These are phyloP conservation scores for Elegia similella DNA, from an alignment of 2,888 invertebrate species.

Conservation along the genomic window DNA sequence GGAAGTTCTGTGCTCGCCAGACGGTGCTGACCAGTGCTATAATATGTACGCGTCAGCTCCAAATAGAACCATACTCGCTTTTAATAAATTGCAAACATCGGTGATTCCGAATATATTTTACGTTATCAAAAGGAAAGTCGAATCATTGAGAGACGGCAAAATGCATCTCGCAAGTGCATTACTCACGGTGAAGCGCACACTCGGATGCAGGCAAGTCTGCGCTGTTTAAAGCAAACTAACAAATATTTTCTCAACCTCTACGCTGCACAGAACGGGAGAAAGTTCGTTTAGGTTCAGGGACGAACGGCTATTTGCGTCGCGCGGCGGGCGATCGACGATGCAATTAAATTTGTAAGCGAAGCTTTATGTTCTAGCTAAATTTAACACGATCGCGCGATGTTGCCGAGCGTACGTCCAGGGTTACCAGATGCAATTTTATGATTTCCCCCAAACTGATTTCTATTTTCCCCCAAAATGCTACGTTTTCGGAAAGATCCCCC, in stretches of 20 bases:
- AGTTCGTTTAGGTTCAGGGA: conserved; percentile 78
- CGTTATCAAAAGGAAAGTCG: conserved; percentile 13
- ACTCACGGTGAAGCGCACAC: conserved; percentile 16
- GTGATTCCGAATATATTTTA: conserved; percentile 12
- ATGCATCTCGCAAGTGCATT: conserved; percentile 25
- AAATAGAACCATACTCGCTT: conserved; percentile 41
- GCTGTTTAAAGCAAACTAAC: conserved; percentile 45
- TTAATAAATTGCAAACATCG: conserved; percentile 15
- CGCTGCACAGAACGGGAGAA: conserved; percentile 53
- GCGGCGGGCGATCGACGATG: conserved; percentile 76
- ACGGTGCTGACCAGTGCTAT: conserved; percentile 61
- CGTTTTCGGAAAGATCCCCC: too few relatives aligned
- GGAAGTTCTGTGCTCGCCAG: conserved; percentile 64
- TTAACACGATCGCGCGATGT: conserved; percentile 56
- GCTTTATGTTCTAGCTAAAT: conserved; percentile 73
- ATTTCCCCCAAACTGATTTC: too few relatives aligned
- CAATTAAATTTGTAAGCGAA: conserved; percentile 78
- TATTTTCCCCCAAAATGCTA: too few relatives aligned
- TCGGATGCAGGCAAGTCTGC: conserved; percentile 20
- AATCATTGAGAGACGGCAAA: conserved; percentile 8
- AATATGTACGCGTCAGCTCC: conserved; percentile 49
- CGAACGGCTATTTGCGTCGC: conserved; percentile 73
- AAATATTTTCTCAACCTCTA: conserved; percentile 44
- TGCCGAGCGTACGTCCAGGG: conserved; percentile 55
- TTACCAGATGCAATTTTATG: too few relatives aligned